Evolutionary conservation across 2,113 vertebrate species (phyloP).

Genomic region (Puffinus mauretanicus): DNA sequence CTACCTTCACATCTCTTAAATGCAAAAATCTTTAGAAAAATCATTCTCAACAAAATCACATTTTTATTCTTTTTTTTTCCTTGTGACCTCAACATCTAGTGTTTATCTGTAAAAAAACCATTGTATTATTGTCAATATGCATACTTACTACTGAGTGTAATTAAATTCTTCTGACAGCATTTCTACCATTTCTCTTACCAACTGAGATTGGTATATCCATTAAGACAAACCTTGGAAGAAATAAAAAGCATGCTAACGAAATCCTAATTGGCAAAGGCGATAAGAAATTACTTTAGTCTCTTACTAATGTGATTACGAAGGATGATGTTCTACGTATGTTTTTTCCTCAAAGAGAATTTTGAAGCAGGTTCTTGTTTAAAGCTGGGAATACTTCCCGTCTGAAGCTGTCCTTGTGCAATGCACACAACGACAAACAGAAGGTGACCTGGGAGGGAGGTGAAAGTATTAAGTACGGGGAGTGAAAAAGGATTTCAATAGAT

Average conservation of each 20-base stretch:
- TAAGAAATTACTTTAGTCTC: constrained; percentile 52
- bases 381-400: constrained; percentile 37
- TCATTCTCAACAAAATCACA: not conserved
- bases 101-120: not conserved
- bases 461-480: not conserved
- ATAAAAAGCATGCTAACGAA: constrained; percentile 40
- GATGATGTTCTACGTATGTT: constrained; percentile 32
- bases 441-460: not conserved
- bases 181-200: constrained; percentile 35
- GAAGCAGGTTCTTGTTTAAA: constrained; percentile 57
- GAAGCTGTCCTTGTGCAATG: constrained; percentile 65
- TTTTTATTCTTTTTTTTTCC: not conserved
- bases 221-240: constrained; percentile 56
- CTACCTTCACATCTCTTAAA: not conserved
- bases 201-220: constrained; percentile 42
- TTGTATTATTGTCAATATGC: constrained; percentile 20
- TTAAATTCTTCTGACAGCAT: constrained; percentile 44
- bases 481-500: not conserved
- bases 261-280: constrained; percentile 63
- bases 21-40: not conserved
- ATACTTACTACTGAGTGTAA: constrained; percentile 20
- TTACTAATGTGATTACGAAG: constrained; percentile 57
- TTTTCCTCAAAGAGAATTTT: constrained; percentile 67
- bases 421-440: constrained; percentile 61
- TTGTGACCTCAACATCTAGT: not conserved